Evolutionary conservation across 2,797 vertebrate genomes (phyloP), one percentile per base, ranked within the genome.

Genomic region (Sciurus vulgaris): DNA sequence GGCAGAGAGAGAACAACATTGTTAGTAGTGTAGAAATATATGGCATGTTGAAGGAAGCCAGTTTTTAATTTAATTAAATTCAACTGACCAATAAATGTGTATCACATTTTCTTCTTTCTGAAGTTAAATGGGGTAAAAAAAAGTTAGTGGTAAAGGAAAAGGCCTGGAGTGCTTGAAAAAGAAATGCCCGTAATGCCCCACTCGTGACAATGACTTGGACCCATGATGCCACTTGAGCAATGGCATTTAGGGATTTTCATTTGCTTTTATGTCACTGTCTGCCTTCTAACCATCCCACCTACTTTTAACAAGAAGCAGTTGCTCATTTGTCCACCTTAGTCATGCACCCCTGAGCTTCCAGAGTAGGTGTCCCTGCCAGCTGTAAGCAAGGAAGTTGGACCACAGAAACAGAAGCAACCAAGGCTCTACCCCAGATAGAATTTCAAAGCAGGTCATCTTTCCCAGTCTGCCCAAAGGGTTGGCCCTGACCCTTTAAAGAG

Each of bases 371-470:
- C 70, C 73, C 82, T 70, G 93, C 85, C 73, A 77, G 94, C 82
- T 83, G 35, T 41, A 49, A 79, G 47, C 56, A 79, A 94, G 69
- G 79, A 90, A 94, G 82, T 84, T 77, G 92, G 85, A 63, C 35
- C 44, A n/a, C 70, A 70, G 70, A 54, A 91, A 91, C 63, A 65
- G 78, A 86, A 96, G 89, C 86, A 93, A 94, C 91, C 91, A 93
- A 61, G 67, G 88, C 86, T 96, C 96, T 97, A 96, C 92, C 96
- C 93, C 82, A 95, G 98, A 98, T 98, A 97, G 96, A 94, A 97
- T 98, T 98, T 98, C 98, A 97, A 93, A 67, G 74, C 90, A 97
- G 98, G 98, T 99, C 97, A 49, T 97, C 96, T 99, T 99, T 99
- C 93, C 96, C 95, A 97, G 97, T 93, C 96, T 97, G 94, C 74